These are phyloP conservation scores for Malurus leucopterus DNA, from an alignment of 2,797 vertebrate species.

Conservation along the genomic window DNA sequence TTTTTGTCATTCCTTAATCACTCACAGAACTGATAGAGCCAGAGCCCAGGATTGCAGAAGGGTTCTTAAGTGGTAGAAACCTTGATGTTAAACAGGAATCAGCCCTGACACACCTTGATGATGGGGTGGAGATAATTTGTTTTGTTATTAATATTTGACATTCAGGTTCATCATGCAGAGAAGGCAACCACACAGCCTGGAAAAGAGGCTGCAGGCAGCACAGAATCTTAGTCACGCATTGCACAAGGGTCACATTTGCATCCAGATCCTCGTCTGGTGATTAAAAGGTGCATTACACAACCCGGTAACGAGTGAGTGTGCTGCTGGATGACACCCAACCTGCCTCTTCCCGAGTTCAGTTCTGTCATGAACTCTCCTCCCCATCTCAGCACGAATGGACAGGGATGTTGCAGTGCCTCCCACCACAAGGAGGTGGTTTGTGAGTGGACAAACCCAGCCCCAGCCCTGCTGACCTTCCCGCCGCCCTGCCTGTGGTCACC, in stretches of 20 bases:
- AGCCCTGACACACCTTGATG: slow-evolving; percentile 62
- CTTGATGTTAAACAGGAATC: slow-evolving; percentile 53
- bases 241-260: slow-evolving; percentile 63
- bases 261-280: slow-evolving; percentile 49
- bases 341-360: slow-evolving; percentile 14
- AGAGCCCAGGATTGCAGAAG: slow-evolving; percentile 19
- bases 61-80: slow-evolving; percentile 45
- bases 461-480: background rate
- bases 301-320: background rate
- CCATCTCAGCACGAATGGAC: accelerated
- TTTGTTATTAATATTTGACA: slow-evolving; percentile 56
- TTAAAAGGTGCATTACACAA: slow-evolving; percentile 54
- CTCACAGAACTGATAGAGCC: slow-evolving; percentile 13
- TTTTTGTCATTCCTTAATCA: slow-evolving; percentile 57
- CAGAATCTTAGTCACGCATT: slow-evolving; percentile 59
- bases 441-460: background rate
- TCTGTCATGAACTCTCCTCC: background rate
- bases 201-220: slow-evolving; percentile 49
- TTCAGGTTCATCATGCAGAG: slow-evolving; percentile 45
- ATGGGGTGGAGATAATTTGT: slow-evolving; percentile 60
- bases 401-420: accelerated
- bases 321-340: background rate
- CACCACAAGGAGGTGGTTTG: background rate
- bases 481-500: slow-evolving; percentile 4
- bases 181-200: slow-evolving; percentile 17